These are phyloP conservation scores for Mus musculus DNA, from an alignment of 2,113 vertebrate genomes.

Conservation along the genomic window GRCm39 chr4:47000001-47000500, in stretches of 20 bases:
- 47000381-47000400: not conserved
- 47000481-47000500: too few relatives aligned
- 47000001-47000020: not conserved
- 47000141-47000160: constrained; percentile 7
- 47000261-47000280: not conserved
- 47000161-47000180: not conserved
- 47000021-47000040: not conserved
- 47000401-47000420: not conserved
- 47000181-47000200: constrained; percentile 12
- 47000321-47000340: not conserved
- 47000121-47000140: not conserved
- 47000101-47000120: not conserved
- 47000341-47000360: not conserved
- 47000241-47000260: constrained; percentile 41
- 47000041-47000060: not conserved
- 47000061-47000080: not conserved
- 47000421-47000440: not conserved
- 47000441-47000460: not conserved
- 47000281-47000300: not conserved
- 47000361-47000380: not conserved
- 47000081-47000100: too few relatives aligned
- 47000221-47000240: not conserved
- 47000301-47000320: not conserved
- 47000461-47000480: not conserved
- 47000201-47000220: constrained; percentile 49